Base-by-base conservation (phyloP, 2,797 vertebrate species). In the Antrozous pallidus region DNA sequence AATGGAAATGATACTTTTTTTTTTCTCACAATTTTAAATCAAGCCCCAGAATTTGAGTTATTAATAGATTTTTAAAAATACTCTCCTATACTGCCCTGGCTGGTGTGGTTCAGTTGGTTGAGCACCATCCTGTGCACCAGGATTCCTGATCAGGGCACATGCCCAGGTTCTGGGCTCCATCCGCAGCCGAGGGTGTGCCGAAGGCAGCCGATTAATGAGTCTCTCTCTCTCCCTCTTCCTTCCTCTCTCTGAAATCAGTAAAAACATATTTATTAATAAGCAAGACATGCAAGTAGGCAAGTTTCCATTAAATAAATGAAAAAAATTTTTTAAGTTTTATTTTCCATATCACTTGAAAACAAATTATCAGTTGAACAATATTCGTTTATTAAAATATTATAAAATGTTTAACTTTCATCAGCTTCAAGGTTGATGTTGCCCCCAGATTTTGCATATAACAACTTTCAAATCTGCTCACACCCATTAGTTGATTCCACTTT, bases 391-490 rank as follows among this genome's bases (percentile, higher is more conserved):
- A 95, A 94, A 88, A 79, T 81, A 90, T 96, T 95, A 90, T 87
- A 97, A 97, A 97, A 95, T 42, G 83, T 98, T 99, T 98, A 99
- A 98, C 99, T 99, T 95, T 99, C 99, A 89, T 99, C 99, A 5
- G 99, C 99, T 97, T 99, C 99, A 91, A 99, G 98, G 97, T 99
- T 99, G 97, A 99, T 99, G 98, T 99, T 99, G 98, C 99, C 99
- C 83, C 99, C 99, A 63, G 99, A 99, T 97, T 99, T 99, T 88
- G 99, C 99, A 79, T 99, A 99, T 54, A 99, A 99, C 98, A 91
- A 99, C 98, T 98, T 99, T 99, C 94, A 99, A 98, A 94, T 99
- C 99, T 6, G 98, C 98, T 91, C 99, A 93, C 65, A 99, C 97
- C 71, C 98, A 98, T 97, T 99, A 97, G 99, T 99, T 0, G 99